phyloP scores from a whole-genome alignment of 2,113 vertebrate genomes.

The Myodes glareolus region DNA sequence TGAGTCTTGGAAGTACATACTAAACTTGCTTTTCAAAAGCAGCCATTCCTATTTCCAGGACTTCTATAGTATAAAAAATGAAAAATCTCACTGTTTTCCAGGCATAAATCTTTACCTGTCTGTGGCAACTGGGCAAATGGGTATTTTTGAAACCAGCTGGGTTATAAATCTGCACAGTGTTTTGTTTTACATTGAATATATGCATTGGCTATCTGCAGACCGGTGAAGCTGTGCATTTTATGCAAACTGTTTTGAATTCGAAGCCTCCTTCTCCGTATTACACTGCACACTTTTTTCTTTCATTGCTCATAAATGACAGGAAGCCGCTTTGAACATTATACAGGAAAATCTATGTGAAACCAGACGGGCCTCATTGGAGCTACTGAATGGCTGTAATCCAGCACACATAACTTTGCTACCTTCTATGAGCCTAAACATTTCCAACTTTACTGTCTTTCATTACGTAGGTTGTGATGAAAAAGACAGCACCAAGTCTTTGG shows the following conservation, averaged over 20 bases:
- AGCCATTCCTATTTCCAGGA: conserved; percentile 4
- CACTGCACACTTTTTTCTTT: conserved; percentile 30
- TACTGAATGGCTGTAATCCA: conserved; percentile 21
- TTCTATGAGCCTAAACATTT: conserved; percentile 12
- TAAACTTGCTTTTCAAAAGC: conserved; percentile 62
- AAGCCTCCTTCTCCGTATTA: not conserved
- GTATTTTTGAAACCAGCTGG: conserved; percentile 53
- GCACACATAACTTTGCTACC: not conserved
- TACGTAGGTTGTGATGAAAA: not conserved
- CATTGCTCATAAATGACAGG: conserved; percentile 39
- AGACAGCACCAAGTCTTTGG: not conserved
- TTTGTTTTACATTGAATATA: conserved; percentile 37
- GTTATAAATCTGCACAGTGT: conserved; percentile 51
- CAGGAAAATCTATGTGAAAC: conserved; percentile 12
- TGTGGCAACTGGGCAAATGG: conserved; percentile 46
- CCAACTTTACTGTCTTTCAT: conserved; percentile 1
- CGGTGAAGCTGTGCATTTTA: conserved; percentile 34
- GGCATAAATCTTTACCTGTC: conserved; percentile 64
- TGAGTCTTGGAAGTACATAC: conserved; percentile 47
- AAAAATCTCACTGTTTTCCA: conserved; percentile 64
- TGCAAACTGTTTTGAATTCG: conserved; percentile 52
- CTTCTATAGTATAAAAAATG: conserved; percentile 62
- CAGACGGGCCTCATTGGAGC: not conserved
- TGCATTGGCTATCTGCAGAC: conserved; percentile 28
- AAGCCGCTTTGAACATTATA: conserved; percentile 11